Evolutionary conservation across 2,888 invertebrate genomes (phyloP).

Genomic region (Escarpia spicata): DNA sequence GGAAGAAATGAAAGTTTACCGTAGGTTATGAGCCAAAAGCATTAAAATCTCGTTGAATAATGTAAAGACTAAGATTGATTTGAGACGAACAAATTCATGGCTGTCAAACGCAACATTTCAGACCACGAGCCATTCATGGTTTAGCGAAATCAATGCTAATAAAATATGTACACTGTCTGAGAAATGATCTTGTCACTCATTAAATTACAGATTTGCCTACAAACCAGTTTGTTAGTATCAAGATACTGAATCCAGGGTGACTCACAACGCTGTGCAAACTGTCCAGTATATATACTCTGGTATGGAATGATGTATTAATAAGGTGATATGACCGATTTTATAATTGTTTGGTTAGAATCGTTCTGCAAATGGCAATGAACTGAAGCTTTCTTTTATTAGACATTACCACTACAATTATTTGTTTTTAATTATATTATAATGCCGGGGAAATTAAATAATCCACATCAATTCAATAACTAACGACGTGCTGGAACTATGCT

Average conservation of each 20-base stretch:
- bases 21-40: not conserved
- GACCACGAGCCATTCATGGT: not conserved
- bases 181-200: not conserved
- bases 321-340: not conserved
- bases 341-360: not conserved
- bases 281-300: not conserved
- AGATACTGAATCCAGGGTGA: not conserved
- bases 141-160: conserved; percentile 6
- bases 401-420: not conserved
- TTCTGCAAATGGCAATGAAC: not conserved
- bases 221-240: not conserved
- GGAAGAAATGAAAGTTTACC: not conserved
- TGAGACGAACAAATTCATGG: not conserved
- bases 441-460: not conserved
- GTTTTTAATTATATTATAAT: not conserved
- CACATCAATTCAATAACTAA: too few relatives aligned
- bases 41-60: not conserved
- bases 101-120: not conserved
- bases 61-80: not conserved
- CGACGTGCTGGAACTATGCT: not conserved
- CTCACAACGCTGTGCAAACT: not conserved
- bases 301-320: not conserved
- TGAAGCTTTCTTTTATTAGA: not conserved
- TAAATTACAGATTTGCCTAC: not conserved
- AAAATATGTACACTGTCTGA: conserved; percentile 13